Base-by-base conservation (phyloP, 2,888 invertebrate species). In the Drosophila eohydei region DNA sequence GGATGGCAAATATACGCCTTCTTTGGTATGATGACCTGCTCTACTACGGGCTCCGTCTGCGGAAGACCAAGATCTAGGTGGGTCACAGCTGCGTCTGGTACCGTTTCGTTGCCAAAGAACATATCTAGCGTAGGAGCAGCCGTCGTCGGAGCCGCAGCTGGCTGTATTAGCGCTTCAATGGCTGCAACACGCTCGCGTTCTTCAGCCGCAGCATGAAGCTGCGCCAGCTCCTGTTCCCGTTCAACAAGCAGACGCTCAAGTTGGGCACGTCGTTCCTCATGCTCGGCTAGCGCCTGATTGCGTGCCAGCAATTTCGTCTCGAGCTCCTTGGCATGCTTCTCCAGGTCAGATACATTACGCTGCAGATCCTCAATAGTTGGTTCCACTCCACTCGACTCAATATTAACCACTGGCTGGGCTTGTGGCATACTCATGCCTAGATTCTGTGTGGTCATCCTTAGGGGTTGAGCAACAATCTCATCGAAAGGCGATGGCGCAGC, bases 1-100 rank as follows among this genome's bases (percentile, higher is more conserved):
- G 92, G 92, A 70, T 94, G 94, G 82, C 95, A 95, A 2, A 93
- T 68, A 80, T 94, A 95, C 0, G 94, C 92, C 84, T 94, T 94
- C 86, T 94, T 94, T 14, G 94, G 93, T 41, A 93, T 92, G 71
- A 95, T 94, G 0, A 92, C 66, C 59, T 92, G 92, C 81, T 93
- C 93, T 11, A 85, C 86, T 7, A 93, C 91, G 14, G 91, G 91
- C 61, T 88, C 82, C 8, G 70, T 52, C 14, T 85, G 80, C 0
- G 87, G 76, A 38, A 85, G 43, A 3, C 76, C 81, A 51, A 60
- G 34, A 2, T 80, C 70, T 8, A 64, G n/a, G 14, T 30, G 62
- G 4, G 21, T 32, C 0, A 28, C 44, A 28, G 54, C 46, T 46
- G 57, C n/a, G 48, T 76, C 71, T 1, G 71, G 38, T 4, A 40